Evolutionary conservation across 2,113 vertebrate species (phyloP), one percentile per base, ranked within the genome.

Genomic region (Hippocampus abdominalis): DNA sequence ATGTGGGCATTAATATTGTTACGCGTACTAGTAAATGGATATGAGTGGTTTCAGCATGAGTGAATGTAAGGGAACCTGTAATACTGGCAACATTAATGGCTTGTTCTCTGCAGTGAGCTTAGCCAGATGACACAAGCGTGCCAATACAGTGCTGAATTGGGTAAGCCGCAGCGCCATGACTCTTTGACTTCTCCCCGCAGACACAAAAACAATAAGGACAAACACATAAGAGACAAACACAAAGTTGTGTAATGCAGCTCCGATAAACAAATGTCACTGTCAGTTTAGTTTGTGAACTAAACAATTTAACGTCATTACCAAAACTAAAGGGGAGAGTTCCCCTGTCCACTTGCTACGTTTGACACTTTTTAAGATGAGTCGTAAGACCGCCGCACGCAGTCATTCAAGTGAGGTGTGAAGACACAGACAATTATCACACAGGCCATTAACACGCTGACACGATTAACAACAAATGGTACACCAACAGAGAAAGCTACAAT

Each of bases 381-480:
- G 63, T 44, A 63, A 5, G 16, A 13, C 23, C 27, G 48, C 23
- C 44, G 42, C 63, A 57, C 68, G 73, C 44, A 29, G 51, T 29
- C 64, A 71, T 72, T 73, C 56, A 74, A 77, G 81, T 61, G 75
- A 71, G 73, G 68, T 16, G n/a, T 53, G 64, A 40, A 56, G 75
- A 85, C 77, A 81, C 71, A 81, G 62, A 57, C 72, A 60, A 20
- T 32, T 75, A n/a, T 68, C 1, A 15, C 23, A 67, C 71, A 79
- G 71, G 68, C 64, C 72, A 69, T 67, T 77, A 77, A 71, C 71
- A 69, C 66, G 29, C 48, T 63, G 75, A 82, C 75, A 71, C 64
- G 62, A 73, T 68, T 75, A 73, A 83, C 71, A 84, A 32, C 77
- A 78, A 39, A 75, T 23, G 42, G 69, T 20, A 73, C n/a, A 76